Evolutionary conservation across 2,888 invertebrate species (phyloP), one percentile per base, ranked within the genome.

Genomic region (Plebejus anna): DNA sequence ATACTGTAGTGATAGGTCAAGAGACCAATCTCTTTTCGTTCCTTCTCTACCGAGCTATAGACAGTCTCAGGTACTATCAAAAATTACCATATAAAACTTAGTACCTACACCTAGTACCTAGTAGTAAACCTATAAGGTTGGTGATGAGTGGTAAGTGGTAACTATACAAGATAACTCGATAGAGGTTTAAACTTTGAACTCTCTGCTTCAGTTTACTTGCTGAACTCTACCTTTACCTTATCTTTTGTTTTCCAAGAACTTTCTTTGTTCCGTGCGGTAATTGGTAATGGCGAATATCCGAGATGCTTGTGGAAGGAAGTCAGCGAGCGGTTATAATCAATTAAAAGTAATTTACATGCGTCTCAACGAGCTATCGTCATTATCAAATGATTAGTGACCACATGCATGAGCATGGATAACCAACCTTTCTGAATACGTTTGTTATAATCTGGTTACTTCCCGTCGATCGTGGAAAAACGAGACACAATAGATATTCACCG

Each of bases 291-390:
- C 75, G 22, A 75, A 77, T 76, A 78, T 79, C 79, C 77, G 77
- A 61, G 57, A 70, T 76, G 47, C 61, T 32, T 55, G 76, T 47
- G 78, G 75, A 71, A 78, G 81, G 79, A 78, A 80, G 79, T 79
- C 55, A 81, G 84, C 85, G 84, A 32, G 87, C 86, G 85, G 82
- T 81, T 84, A 87, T 88, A 88, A 89, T 89, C 88, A 90, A 91
- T 92, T 89, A 88, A 84, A 82, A 83, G 81, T 88, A 87, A 89
- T 88, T 84, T 82, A 82, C 77, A 81, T 87, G 87, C 81, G 83
- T 80, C 75, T 70, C 75, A 70, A 61, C 73, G 36, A 71, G 51
- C 75, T 13, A 72, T 75, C 57, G 70, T 22, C 70, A 71, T 77
- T 38, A 59, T 72, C 73, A 73, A 70, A 75, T 77, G 73, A 76